A percentile compares a stretch with the other conserved stretches of the same genome.
These are phyloP conservation scores for Drosophila pegasa DNA, from an alignment of 2,888 invertebrate species.

Conservation along the genomic window DNA sequence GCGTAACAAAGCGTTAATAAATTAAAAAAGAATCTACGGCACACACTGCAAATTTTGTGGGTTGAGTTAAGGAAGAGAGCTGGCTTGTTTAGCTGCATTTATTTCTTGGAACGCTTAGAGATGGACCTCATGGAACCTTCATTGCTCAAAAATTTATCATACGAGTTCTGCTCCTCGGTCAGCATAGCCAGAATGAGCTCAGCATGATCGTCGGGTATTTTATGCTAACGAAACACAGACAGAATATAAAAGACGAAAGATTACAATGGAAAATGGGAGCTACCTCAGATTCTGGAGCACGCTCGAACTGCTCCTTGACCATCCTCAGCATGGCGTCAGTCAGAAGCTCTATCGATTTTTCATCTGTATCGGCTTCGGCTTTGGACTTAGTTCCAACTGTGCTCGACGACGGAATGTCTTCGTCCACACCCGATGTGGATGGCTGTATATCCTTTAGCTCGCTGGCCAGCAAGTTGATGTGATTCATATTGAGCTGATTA, in stretches of 20 bases:
- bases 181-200: constrained; percentile 28
- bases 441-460: background rate
- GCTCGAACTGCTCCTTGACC: constrained; percentile 22
- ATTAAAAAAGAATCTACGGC: background rate
- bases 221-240: background rate
- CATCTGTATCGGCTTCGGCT: rapidly evolving
- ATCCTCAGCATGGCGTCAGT: constrained; percentile 14
- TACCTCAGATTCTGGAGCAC: background rate
- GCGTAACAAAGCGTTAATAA: background rate
- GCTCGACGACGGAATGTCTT: no score
- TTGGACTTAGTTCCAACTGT: background rate
- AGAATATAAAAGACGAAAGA: background rate
- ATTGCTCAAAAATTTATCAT: background rate
- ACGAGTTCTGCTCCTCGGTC: constrained; percentile 26
- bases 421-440: background rate
- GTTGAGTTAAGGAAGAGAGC: background rate
- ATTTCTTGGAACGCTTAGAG: background rate
- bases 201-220: constrained; percentile 11
- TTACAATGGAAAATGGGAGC: background rate
- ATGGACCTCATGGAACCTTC: rapidly evolving
- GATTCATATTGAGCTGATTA: background rate
- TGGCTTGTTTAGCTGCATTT: no score
- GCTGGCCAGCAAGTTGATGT: background rate
- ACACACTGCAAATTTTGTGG: background rate
- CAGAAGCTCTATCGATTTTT: background rate